A percentile compares a stretch with the other conserved stretches of the same genome.
phyloP scores from a whole-genome alignment of 2,113 vertebrate species.

The Perca flavescens region DNA sequence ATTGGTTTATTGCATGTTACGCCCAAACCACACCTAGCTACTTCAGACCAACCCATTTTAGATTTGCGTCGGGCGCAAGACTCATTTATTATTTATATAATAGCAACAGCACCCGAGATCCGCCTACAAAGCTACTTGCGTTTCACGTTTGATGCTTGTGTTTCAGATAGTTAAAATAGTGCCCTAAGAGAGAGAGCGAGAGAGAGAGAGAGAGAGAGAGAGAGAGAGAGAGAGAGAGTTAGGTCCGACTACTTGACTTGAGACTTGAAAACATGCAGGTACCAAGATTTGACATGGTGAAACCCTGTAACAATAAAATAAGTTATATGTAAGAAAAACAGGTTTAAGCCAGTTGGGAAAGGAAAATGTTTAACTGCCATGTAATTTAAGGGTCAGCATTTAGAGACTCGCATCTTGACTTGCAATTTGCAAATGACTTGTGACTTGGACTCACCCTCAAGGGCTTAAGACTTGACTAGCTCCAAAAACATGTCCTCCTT shows the following conservation, averaged over 20 bases:
- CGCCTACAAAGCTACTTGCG: too few relatives aligned
- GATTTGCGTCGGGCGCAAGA: too few relatives aligned
- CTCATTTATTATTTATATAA: too few relatives aligned
- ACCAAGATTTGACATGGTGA: background rate
- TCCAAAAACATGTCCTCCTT: slow-evolving; percentile 19
- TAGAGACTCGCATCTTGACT: background rate
- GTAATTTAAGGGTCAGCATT: background rate
- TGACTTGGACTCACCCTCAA: background rate
- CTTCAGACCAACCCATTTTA: too few relatives aligned
- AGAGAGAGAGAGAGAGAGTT: background rate
- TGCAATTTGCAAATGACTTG: background rate
- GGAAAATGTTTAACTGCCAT: background rate
- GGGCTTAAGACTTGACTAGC: background rate
- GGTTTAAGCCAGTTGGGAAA: background rate
- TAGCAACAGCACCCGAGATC: too few relatives aligned
- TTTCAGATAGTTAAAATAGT: too few relatives aligned
- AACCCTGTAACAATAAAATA: background rate
- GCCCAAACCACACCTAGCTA: too few relatives aligned
- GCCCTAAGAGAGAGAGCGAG: too few relatives aligned
- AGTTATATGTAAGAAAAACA: background rate
- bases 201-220: background rate
- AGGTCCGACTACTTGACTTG: too few relatives aligned
- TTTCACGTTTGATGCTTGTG: too few relatives aligned
- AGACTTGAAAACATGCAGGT: background rate
- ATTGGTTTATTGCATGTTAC: too few relatives aligned